Conservation (phyloP, 2,888 invertebrate species). For the Noctua fimbriata region DNA sequence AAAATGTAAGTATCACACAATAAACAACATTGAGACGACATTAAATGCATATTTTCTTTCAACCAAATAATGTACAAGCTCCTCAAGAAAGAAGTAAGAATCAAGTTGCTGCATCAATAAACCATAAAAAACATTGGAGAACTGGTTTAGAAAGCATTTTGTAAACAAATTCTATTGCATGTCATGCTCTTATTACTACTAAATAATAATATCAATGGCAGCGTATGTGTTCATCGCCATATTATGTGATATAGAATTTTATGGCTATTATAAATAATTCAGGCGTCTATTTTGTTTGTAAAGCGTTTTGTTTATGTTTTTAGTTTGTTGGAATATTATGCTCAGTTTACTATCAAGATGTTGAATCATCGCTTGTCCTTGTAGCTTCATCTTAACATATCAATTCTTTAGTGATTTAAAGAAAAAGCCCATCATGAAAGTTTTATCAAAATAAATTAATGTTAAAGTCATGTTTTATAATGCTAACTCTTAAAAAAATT, state of each 20-base stretch:
- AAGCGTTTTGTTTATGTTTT: background rate
- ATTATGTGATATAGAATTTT: constrained; percentile 30
- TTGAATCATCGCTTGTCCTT: background rate
- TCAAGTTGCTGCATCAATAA: constrained; percentile 68
- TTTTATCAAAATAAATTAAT: background rate
- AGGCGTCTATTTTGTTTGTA: constrained; percentile 44
- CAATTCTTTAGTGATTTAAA: background rate
- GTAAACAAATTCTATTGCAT: constrained; percentile 62
- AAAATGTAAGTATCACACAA: background rate
- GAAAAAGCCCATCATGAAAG: background rate
- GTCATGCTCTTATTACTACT: constrained; percentile 54
- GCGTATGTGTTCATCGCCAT: constrained; percentile 31
- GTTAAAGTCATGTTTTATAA: background rate
- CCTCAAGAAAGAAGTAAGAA: constrained; percentile 47
- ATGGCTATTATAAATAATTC: constrained; percentile 44
- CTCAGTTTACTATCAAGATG: background rate
- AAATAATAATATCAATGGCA: constrained; percentile 51
- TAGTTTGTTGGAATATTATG: background rate
- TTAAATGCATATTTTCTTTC: constrained; percentile 1
- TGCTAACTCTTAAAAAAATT: background rate
- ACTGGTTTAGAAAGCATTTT: constrained; percentile 66
- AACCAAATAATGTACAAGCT: constrained; percentile 33
- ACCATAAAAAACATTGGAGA: constrained; percentile 69
- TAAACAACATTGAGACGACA: background rate
- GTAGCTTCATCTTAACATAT: background rate